phyloP scores from a whole-genome alignment of 2,797 vertebrate genomes.

The Artibeus lituratus region DNA sequence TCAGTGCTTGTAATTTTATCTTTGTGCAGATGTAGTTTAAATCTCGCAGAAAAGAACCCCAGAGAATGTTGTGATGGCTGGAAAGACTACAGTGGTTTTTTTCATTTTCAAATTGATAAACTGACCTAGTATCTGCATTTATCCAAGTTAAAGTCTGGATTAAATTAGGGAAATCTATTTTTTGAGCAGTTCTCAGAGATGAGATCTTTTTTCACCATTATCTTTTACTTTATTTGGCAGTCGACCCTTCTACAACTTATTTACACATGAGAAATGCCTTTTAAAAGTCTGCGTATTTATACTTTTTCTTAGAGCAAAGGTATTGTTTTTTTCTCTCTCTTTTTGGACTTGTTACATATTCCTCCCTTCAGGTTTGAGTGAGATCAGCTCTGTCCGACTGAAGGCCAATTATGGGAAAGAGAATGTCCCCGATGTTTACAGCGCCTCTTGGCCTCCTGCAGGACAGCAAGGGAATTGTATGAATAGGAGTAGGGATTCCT shows the following conservation, averaged over 20 bases:
- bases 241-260: neutral
- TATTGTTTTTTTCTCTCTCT: neutral
- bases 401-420: neutral
- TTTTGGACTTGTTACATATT: neutral
- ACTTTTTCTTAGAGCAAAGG: neutral
- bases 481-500: neutral
- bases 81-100: neutral
- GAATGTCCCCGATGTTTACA: neutral
- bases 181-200: neutral
- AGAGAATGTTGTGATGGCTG: neutral
- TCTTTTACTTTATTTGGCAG: slow-evolving; percentile 8
- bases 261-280: neutral
- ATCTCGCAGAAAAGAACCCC: neutral
- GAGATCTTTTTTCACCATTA: neutral
- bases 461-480: neutral
- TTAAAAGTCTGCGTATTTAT: neutral
- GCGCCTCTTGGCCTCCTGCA: neutral
- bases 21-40: neutral
- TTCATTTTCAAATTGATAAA: neutral
- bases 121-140: neutral
- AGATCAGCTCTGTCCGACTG: neutral
- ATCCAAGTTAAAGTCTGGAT: slow-evolving; percentile 25
- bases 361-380: neutral
- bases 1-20: neutral
- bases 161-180: slow-evolving; percentile 35